These are phyloP conservation scores for Mustela nigripes DNA, from an alignment of 2,113 vertebrate species.

Conservation along the genomic window DNA sequence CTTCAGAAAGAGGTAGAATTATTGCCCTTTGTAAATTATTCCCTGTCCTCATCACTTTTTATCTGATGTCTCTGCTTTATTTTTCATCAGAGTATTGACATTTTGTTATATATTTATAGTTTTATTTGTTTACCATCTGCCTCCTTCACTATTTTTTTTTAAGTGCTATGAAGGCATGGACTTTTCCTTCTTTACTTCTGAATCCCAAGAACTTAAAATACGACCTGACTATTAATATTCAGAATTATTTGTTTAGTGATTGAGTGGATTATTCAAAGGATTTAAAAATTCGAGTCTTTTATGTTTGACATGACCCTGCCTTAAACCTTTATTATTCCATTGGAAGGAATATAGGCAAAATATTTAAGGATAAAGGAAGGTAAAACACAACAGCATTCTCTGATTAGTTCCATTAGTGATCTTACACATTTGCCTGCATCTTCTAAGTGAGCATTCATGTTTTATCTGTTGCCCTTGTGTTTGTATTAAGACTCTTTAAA, in stretches of 20 bases:
- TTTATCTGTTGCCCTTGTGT: conserved; percentile 41
- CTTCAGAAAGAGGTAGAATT: background rate
- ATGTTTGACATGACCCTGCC: background rate
- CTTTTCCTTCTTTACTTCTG: background rate
- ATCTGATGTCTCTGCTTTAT: background rate
- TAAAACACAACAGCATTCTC: background rate
- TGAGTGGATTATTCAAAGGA: background rate
- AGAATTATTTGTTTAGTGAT: conserved; percentile 13
- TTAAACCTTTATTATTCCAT: background rate
- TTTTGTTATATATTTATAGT: background rate
- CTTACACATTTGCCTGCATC: background rate
- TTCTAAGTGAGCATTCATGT: conserved; percentile 29
- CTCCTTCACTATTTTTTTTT: background rate
- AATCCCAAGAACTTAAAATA: background rate
- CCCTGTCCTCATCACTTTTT: background rate
- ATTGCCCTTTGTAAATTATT: background rate
- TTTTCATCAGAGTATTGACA: background rate
- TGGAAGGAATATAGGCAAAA: background rate
- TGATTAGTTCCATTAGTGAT: conserved; percentile 11
- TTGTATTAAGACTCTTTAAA: conserved; percentile 61
- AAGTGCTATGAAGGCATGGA: background rate
- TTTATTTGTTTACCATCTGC: background rate
- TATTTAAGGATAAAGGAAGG: background rate
- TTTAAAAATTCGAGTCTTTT: background rate
- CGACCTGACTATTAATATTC: background rate